Conservation (phyloP, 2,797 vertebrate species). For the Molothrus aeneus region DNA sequence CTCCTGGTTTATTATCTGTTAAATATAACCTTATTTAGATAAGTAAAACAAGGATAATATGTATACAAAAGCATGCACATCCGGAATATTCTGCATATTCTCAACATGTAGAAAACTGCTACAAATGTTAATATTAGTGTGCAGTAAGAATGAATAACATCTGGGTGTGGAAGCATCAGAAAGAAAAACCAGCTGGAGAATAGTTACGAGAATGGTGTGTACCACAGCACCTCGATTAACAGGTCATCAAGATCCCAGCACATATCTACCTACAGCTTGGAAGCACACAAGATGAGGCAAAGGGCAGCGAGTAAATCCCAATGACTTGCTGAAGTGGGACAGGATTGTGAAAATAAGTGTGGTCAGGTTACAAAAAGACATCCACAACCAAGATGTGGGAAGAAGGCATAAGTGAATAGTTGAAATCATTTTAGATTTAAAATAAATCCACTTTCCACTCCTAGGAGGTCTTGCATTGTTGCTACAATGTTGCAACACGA, state of each 20-base stretch:
- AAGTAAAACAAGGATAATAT: background rate
- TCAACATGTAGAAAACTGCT: background rate
- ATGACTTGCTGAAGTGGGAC: background rate
- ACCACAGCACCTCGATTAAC: background rate
- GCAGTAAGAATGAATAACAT: background rate
- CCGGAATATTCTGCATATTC: background rate
- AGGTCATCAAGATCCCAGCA: background rate
- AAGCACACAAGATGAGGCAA: background rate
- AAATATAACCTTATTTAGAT: background rate
- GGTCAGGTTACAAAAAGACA: background rate
- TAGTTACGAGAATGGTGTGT: background rate
- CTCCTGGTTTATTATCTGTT: background rate
- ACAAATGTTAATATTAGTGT: background rate
- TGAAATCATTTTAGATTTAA: background rate
- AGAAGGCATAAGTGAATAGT: background rate
- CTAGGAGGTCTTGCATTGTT: background rate
- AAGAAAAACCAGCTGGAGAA: background rate
- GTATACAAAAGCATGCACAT: background rate
- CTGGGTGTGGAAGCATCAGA: background rate
- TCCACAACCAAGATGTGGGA: background rate
- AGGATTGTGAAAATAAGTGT: background rate
- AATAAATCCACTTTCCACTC: background rate
- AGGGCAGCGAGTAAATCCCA: background rate
- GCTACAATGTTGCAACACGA: background rate
- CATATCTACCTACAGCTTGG: background rate